A percentile compares a stretch with the other conserved stretches of the same genome.
Evolutionary conservation across 1,140 invertebrate species (phyloP).

Genomic region (Coelopa frigida): DNA sequence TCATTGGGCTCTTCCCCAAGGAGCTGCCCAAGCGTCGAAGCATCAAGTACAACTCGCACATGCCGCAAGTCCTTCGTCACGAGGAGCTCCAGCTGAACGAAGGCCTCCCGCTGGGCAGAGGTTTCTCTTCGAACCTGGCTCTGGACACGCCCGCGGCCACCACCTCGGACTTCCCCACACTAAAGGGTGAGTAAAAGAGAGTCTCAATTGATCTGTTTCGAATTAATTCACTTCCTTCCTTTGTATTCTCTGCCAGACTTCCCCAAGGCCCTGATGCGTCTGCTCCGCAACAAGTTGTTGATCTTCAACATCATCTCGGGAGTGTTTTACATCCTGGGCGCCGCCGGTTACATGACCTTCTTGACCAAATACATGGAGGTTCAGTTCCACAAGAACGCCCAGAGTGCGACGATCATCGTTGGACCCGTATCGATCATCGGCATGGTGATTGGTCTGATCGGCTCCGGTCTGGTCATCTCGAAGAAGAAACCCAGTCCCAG

Average conservation of each 20-base stretch:
- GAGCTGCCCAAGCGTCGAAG: slow-evolving; percentile 44
- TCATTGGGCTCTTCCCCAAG: slow-evolving; percentile 55
- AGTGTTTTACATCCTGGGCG: slow-evolving; percentile 58
- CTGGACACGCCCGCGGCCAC: slow-evolving; percentile 25
- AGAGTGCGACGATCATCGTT: slow-evolving; percentile 52
- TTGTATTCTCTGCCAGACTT: slow-evolving; percentile 45
- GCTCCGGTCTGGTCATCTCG: slow-evolving; percentile 56
- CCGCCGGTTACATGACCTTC: slow-evolving; percentile 61
- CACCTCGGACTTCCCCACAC: slow-evolving; percentile 26
- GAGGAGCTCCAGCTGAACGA: slow-evolving; percentile 34
- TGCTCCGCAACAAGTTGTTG: slow-evolving; percentile 55
- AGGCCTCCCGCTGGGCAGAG: slow-evolving; percentile 26
- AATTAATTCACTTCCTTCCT: background rate
- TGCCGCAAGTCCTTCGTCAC: slow-evolving; percentile 32
- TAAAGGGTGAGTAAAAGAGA: slow-evolving; percentile 18
- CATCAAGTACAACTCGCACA: slow-evolving; percentile 25
- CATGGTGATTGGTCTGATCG: slow-evolving; percentile 55
- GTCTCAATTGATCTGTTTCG: background rate
- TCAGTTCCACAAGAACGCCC: slow-evolving; percentile 57
- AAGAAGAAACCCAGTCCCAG: slow-evolving; percentile 55
- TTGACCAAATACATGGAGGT: slow-evolving; percentile 66
- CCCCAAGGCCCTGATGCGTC: slow-evolving; percentile 49
- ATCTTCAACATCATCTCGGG: slow-evolving; percentile 53
- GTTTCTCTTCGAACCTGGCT: slow-evolving; percentile 29
- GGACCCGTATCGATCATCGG: slow-evolving; percentile 53